Percentiles rank a stretch among this genome's conserved stretches.
Conservation (phyloP, 2,113 vertebrate genomes). For the Aldabrachelys gigantea region DNA sequence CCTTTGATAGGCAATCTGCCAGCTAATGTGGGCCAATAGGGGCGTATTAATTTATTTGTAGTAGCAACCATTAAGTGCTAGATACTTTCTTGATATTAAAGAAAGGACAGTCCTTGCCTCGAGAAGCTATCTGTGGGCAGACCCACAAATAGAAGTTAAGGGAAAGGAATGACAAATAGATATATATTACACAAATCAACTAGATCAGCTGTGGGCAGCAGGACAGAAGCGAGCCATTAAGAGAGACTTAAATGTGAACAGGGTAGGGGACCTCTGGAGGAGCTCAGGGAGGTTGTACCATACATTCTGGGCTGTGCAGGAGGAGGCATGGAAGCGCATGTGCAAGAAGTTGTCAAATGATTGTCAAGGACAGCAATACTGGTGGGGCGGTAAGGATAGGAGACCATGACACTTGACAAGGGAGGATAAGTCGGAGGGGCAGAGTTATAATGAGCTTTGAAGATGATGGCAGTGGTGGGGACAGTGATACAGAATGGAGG, state of each 20-base stretch:
- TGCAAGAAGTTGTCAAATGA: background rate
- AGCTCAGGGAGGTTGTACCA: background rate
- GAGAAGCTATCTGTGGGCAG: background rate
- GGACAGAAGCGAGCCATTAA: background rate
- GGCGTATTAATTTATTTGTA: rapidly evolving
- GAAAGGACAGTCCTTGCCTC: background rate
- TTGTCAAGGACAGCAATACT: background rate
- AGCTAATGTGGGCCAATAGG: background rate
- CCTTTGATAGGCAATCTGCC: background rate
- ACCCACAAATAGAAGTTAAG: background rate
- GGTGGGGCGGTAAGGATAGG: background rate
- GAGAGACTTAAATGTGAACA: background rate
- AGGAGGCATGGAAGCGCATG: background rate
- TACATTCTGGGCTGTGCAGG: background rate
- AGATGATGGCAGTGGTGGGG: background rate
- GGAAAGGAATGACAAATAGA: background rate
- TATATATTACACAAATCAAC: rapidly evolving
- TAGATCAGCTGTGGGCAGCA: background rate
- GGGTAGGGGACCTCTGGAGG: background rate
- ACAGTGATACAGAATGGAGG: too few species aligned
- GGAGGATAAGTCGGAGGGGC: background rate
- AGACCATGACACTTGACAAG: background rate
- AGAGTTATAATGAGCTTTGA: background rate
- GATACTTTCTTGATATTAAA: background rate
- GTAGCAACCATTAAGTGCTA: background rate